Conservation (phyloP, 2,113 vertebrate genomes). For the Siniperca chuatsi region DNA sequence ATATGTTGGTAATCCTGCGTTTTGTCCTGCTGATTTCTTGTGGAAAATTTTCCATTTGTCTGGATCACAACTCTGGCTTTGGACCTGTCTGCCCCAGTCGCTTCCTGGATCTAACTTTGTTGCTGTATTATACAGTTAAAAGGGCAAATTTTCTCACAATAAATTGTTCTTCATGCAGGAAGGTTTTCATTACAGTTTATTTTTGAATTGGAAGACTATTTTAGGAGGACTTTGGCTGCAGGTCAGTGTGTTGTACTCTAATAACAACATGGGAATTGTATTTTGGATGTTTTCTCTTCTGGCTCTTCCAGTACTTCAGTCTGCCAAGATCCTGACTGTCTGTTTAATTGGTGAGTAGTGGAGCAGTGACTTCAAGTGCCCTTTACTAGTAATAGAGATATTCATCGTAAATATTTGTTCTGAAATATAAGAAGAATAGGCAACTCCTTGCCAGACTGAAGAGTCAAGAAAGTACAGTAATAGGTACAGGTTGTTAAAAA, state of each 20-base stretch:
- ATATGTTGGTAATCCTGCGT: not conserved
- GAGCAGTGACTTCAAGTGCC: not conserved
- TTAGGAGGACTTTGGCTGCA: slow-evolving; percentile 23
- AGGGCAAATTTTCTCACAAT: not conserved
- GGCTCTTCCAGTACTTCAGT: slow-evolving; percentile 66
- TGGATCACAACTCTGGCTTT: not conserved
- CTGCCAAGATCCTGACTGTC: slow-evolving; percentile 76
- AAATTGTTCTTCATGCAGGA: not conserved
- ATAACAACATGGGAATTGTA: slow-evolving; percentile 57
- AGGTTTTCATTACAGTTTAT: slow-evolving; percentile 32
- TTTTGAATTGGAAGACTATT: slow-evolving; percentile 38
- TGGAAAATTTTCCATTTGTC: slow-evolving; percentile 4
- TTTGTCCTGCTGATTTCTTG: not conserved
- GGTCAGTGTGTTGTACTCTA: slow-evolving; percentile 15
- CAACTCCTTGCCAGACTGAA: not conserved
- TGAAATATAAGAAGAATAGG: not conserved
- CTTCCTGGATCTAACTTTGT: slow-evolving; percentile 18
- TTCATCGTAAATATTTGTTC: not conserved
- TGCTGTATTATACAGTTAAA: not conserved
- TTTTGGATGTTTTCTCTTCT: slow-evolving; percentile 69
- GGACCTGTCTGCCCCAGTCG: not conserved
- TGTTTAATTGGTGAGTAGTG: slow-evolving; percentile 78
- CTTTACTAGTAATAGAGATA: not conserved
- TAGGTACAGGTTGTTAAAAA: not conserved
- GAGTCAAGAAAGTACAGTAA: not conserved